Base-by-base conservation (phyloP, 2,797 vertebrate species). In the Pachyuromys duprasi region DNA sequence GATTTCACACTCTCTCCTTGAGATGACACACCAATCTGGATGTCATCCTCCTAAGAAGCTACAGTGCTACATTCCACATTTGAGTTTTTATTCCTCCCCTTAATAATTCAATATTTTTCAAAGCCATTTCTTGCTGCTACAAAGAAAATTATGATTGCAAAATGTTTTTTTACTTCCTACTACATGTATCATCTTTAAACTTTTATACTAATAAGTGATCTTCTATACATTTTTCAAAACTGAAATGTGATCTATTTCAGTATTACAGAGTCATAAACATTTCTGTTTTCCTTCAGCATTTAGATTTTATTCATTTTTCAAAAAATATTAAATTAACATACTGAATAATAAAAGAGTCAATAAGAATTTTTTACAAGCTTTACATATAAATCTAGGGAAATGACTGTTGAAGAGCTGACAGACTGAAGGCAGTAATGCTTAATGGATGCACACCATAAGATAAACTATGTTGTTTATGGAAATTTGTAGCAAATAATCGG, bases 261-360 rank as follows among this genome's bases (percentile, higher is more conserved):
- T 95, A 75, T 86, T 63, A 24, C 26, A 79, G 70, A 93, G 96
- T 96, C 95, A 78, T 78, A 93, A 90, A 83, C 31, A 93, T 28
- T 89, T 95, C 42, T 36, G 49, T 84, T 95, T 94, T 96, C 79
- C 76, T 93, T 90, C 57, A 87, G 14, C 69, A 93, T 92, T 93
- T 94, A 92, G 60, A 90, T 93, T 95, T 97, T 84, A 93, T 97
- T 92, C 78, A 28, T 94, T 97, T 97, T 91, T 89, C 70, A 69
- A 96, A 95, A 95, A 93, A 91, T 83, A 96, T 97, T 97, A 95
- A 95, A 96, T 97, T 97, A 96, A 94, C 95, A 97, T 93, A 63
- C 83, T 97, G 95, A 96, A 96, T 97, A 97, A 96, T 97, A 93
- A 90, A 96, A 93, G 65, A 96, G 80, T 95, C 94, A 96, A 90